These are phyloP conservation scores for Sanderia malayensis DNA, from an alignment of 30 jellyfish, hydroid and myxozoan genomes.

Conservation along the genomic window DNA sequence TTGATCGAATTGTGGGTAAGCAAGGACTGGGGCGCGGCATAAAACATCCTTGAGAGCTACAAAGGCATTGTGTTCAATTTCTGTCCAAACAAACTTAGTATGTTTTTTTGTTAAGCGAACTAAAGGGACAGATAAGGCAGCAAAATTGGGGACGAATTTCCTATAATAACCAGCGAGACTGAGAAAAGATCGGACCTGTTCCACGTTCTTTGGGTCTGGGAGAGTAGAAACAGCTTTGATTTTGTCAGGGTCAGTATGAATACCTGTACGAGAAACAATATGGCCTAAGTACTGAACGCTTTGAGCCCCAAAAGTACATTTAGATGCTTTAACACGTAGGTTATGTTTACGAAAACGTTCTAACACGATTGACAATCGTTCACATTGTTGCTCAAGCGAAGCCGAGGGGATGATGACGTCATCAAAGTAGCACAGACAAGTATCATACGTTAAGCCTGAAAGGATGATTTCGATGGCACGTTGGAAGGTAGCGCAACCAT, in stretches of 20 bases:
- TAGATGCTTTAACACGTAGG: slow-evolving; percentile 33
- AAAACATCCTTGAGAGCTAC: not conserved
- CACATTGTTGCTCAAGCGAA: slow-evolving; percentile 15
- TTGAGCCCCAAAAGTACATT: slow-evolving; percentile 24
- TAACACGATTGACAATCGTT: slow-evolving; percentile 14
- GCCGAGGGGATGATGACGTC: slow-evolving; percentile 11
- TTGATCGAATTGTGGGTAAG: slow-evolving; percentile 7
- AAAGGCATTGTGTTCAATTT: slow-evolving; percentile 3
- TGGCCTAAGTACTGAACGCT: slow-evolving; percentile 29
- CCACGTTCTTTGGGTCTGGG: slow-evolving; percentile 15
- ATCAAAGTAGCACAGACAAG: slow-evolving; percentile 21
- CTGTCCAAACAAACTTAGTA: slow-evolving; percentile 13
- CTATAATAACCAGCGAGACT: slow-evolving; percentile 39
- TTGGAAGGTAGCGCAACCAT: slow-evolving; percentile 6
- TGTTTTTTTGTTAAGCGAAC: not conserved
- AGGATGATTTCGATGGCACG: slow-evolving; percentile 4
- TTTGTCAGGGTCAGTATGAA: slow-evolving; percentile 14
- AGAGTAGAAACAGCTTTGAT: slow-evolving; percentile 4
- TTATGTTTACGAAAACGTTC: slow-evolving; percentile 2
- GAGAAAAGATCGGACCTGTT: slow-evolving; percentile 13
- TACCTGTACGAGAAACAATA: slow-evolving; percentile 30
- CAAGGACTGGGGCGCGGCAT: slow-evolving; percentile 7
- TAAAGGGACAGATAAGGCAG: slow-evolving; percentile 19
- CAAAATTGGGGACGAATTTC: slow-evolving; percentile 19
- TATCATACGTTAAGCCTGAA: slow-evolving; percentile 8